Evolutionary conservation across 2,888 invertebrate species (phyloP), one percentile per base, ranked within the genome.

Genomic region (Plebejus melissa): DNA sequence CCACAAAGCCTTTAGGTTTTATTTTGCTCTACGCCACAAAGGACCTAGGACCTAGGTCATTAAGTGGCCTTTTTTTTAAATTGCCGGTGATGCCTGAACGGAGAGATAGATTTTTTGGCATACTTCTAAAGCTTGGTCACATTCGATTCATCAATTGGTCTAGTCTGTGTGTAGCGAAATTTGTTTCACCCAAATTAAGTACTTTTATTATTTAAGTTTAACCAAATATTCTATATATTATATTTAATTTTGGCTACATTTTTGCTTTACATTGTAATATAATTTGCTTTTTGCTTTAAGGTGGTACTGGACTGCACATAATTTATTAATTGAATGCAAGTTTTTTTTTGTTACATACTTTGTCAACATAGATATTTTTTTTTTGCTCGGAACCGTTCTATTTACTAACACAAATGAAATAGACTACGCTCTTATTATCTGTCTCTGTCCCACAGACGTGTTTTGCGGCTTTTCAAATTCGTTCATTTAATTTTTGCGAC

Each of bases 191-290:
- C 28, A 28, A 60, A 60, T 60, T 7, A 22, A 22, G 22, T 22
- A 28, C 9, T 60, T 65, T 13, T 13, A 36, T 11, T 32, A 9
- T 22, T 65, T 72, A 72, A 16, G 22, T 54, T 32, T 72, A 72
- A 72, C 72, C 72, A 70, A 75, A 71, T 71, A 75, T 75, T 71
- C 58, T 75, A 58, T 41, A 22, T 70, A 71, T 71, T 75, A 58
- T 58, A 22, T 70, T 75, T 71, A 70, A 46, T 70, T 75, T 54
- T 75, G 69, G 36, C 58, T 69, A 75, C 70, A 71, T 36, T 57
- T 58, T 38, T 57, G 75, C 75, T 75, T 71, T 58, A 58, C 5
- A 71, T 38, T 75, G 60, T 71, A 70, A 36, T 75, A 71, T 75
- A 58, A 46, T 71, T 75, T 75, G 72, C 72, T 72, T 72, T 72